phyloP scores from a whole-genome alignment of 2,113 vertebrate species.

The Oenanthe oenanthe region DNA sequence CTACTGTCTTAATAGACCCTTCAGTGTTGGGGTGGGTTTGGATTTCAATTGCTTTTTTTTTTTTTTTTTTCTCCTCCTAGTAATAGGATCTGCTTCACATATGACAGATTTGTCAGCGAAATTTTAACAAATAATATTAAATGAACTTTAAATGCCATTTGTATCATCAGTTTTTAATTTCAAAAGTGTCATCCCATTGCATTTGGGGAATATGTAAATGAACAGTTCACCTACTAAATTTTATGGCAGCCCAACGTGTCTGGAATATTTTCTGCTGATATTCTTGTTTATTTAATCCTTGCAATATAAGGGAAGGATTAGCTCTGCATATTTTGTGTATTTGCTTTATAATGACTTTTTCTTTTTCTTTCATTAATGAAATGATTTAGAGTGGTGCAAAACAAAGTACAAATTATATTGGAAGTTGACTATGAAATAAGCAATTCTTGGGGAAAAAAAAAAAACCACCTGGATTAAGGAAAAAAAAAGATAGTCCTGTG shows the following conservation, averaged over 20 bases:
- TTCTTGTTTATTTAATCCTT: conserved; percentile 60
- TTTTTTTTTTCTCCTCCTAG: neutral
- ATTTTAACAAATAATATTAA: conserved; percentile 62
- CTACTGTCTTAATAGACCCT: conserved; percentile 42
- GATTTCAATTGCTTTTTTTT: conserved; percentile 31
- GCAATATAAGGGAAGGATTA: conserved; percentile 38
- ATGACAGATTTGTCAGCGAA: conserved; percentile 33
- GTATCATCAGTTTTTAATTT: conserved; percentile 64
- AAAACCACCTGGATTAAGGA: fast-evolving
- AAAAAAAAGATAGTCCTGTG: neutral
- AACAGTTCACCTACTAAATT: conserved; percentile 36
- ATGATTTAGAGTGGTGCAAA: conserved; percentile 45
- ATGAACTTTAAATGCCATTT: conserved; percentile 62
- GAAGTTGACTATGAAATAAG: neutral
- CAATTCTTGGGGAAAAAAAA: fast-evolving
- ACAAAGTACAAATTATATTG: neutral
- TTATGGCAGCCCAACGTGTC: conserved; percentile 35
- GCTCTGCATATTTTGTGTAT: neutral
- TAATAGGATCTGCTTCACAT: conserved; percentile 37
- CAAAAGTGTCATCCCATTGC: conserved; percentile 45
- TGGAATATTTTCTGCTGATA: conserved; percentile 40
- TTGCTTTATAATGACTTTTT: conserved; percentile 20
- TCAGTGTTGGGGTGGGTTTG: neutral
- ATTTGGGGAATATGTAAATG: conserved; percentile 49
- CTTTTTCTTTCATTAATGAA: conserved; percentile 7